Evolutionary conservation across 1,140 invertebrate genomes (phyloP).

Genomic region (Heliconius hermathena): DNA sequence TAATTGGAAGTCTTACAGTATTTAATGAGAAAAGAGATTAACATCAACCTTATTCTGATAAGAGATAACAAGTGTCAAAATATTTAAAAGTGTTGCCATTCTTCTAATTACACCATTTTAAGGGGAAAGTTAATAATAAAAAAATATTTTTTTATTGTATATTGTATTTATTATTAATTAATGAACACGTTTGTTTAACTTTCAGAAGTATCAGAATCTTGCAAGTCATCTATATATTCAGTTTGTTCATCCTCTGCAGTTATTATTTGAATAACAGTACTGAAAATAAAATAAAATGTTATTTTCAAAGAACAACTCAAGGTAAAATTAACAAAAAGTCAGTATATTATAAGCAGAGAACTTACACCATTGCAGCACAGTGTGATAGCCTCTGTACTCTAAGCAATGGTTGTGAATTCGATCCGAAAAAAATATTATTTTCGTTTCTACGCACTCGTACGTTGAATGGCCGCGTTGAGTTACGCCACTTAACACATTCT

Average conservation of each 20-base stretch:
- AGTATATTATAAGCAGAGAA: no score
- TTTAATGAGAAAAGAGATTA: no score
- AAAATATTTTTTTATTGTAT: neutral
- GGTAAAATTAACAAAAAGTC: no score
- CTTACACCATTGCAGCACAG: no score
- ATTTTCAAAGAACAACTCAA: neutral
- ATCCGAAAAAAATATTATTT: no score
- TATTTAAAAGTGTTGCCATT: neutral
- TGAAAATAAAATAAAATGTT: conserved; percentile 48
- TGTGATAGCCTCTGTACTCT: no score
- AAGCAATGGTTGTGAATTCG: no score
- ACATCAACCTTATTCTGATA: neutral
- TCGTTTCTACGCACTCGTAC: no score
- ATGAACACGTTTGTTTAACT: conserved; percentile 15
- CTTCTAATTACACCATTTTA: neutral
- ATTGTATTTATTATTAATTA: conserved; percentile 9
- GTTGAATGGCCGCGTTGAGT: no score
- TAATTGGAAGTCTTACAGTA: neutral
- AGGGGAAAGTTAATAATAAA: neutral
- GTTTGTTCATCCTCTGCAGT: conserved; percentile 70
- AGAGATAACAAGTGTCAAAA: neutral
- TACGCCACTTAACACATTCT: no score
- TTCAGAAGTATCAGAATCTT: conserved; percentile 54
- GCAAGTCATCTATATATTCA: conserved; percentile 53
- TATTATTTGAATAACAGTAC: conserved; percentile 66